Conservation (phyloP, 2,888 invertebrate genomes). For the Iselma pallidipennis region DNA sequence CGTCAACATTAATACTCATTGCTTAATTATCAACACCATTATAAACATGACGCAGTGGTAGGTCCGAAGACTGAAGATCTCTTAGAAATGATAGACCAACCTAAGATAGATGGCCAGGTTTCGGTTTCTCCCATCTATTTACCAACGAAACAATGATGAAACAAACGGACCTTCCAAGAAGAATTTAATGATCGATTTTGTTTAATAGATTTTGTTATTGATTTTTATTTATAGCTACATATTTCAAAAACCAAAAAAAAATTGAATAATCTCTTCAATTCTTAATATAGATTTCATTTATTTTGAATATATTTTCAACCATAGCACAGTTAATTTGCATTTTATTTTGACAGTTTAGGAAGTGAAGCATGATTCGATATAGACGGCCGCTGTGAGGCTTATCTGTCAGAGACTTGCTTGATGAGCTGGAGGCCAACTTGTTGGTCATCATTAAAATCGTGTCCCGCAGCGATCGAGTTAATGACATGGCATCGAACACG, state of each 20-base stretch:
- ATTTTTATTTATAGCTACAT: no score
- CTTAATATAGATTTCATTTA: background rate
- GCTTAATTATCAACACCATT: background rate
- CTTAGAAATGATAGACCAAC: background rate
- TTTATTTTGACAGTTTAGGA: background rate
- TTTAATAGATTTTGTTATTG: no score
- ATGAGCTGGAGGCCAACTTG: conserved; percentile 14
- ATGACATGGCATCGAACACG: conserved; percentile 28
- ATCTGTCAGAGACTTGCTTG: background rate
- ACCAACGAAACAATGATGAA: no score
- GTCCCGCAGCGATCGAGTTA: conserved; percentile 24
- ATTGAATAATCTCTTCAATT: no score
- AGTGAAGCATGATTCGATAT: background rate
- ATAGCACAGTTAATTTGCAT: background rate
- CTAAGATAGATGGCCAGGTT: no score
- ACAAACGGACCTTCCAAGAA: background rate
- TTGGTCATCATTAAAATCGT: conserved; percentile 24
- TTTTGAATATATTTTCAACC: background rate
- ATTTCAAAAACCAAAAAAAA: no score
- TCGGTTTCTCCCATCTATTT: no score
- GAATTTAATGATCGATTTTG: background rate
- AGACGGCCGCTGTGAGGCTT: background rate
- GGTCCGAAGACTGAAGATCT: background rate
- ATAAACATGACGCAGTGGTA: background rate
- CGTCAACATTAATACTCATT: conserved; percentile 1